A percentile compares a stretch with the other conserved stretches of the same genome.
These are phyloP conservation scores for Cephus rjabovi DNA, from an alignment of 2,888 invertebrate genomes.

Conservation along the genomic window DNA sequence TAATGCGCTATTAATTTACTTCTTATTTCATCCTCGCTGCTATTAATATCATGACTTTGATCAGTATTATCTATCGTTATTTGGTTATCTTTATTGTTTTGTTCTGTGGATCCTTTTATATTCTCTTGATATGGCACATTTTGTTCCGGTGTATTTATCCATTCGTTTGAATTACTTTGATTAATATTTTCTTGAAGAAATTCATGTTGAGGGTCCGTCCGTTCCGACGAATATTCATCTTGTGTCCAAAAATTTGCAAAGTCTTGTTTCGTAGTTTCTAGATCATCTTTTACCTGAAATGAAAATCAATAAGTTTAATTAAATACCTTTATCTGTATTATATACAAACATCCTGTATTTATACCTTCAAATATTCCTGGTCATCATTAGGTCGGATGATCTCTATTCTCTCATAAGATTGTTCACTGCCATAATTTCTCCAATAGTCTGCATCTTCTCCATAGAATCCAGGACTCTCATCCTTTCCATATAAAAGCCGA, in stretches of 20 bases:
- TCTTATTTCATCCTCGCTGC: constrained; percentile 36
- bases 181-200: no score
- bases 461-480: constrained; percentile 56
- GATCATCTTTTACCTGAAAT: background rate
- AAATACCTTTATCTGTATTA: background rate
- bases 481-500: constrained; percentile 34
- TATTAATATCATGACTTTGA: constrained; percentile 5
- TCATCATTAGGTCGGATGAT: background rate
- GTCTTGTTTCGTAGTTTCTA: background rate
- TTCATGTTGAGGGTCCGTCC: no score
- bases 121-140: no score
- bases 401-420: constrained; percentile 15
- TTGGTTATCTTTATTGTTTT: constrained; percentile 18
- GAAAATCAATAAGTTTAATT: background rate
- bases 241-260: background rate
- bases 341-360: background rate
- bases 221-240: background rate
- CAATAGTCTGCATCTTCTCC: constrained; percentile 54
- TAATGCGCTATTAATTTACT: constrained; percentile 56
- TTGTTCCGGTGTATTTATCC: no score
- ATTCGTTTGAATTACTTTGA: no score
- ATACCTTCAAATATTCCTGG: background rate
- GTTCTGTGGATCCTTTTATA: no score
- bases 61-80: constrained; percentile 3
- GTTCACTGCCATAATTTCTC: constrained; percentile 32